phyloP scores from a whole-genome alignment of 2,113 vertebrate species.

The Ptilonorhynchus violaceus region DNA sequence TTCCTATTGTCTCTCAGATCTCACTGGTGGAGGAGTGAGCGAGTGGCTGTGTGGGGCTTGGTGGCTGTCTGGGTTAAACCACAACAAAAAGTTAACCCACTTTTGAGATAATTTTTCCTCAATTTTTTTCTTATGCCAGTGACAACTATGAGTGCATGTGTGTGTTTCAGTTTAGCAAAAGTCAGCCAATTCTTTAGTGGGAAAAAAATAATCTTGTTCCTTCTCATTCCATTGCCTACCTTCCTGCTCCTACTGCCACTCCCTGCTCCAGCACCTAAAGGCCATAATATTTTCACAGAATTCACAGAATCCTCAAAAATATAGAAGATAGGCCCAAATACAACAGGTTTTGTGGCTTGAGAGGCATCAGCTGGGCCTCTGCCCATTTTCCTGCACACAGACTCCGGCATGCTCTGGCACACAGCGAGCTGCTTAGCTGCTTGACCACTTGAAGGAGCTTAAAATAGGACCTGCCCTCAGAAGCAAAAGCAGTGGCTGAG shows the following conservation, averaged over 20 bases:
- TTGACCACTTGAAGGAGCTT: background rate
- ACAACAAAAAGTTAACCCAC: background rate
- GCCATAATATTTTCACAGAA: background rate
- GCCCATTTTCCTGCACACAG: rapidly evolving
- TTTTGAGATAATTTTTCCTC: background rate
- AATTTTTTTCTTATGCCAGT: background rate
- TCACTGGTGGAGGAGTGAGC: background rate
- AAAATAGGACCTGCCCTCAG: background rate
- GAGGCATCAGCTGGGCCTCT: background rate
- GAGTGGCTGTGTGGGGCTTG: rapidly evolving
- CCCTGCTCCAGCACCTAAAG: background rate
- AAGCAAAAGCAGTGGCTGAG: background rate
- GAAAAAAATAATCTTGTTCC: background rate
- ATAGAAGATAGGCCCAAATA: background rate
- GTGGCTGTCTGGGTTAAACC: background rate
- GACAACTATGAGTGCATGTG: background rate
- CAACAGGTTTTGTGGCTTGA: background rate
- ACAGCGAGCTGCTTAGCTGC: background rate
- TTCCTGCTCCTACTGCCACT: background rate
- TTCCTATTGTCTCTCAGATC: background rate
- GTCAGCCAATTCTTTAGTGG: background rate
- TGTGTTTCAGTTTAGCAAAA: background rate
- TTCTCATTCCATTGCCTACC: background rate
- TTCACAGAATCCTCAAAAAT: background rate
- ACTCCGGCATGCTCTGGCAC: rapidly evolving